Evolutionary conservation across 35 echinoderm and acorn worm species (phyloP).

Genomic region (Hemicentrotus pulcherrimus): DNA sequence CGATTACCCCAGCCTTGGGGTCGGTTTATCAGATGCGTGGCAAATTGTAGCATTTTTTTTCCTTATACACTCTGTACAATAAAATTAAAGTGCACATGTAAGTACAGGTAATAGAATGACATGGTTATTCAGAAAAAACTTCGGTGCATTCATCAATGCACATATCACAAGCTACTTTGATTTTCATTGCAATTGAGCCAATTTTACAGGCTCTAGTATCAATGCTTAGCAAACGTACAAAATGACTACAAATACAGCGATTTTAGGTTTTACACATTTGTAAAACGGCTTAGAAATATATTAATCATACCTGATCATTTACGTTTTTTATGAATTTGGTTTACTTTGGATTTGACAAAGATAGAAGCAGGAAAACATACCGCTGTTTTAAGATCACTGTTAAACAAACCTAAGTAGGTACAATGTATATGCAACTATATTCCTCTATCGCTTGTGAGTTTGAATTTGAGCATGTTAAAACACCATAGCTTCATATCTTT

Average conservation of each 20-base stretch:
- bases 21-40: not conserved
- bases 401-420: not conserved
- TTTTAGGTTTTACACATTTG: not conserved
- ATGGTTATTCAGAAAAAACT: not conserved
- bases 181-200: not conserved
- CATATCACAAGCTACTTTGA: not conserved
- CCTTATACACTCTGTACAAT: not conserved
- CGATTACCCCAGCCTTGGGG: not conserved
- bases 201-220: not conserved
- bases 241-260: not conserved
- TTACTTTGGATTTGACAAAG: not conserved
- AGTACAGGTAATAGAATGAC: not conserved
- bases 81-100: not conserved
- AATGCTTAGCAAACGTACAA: not conserved
- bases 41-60: constrained; percentile 11
- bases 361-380: no score
- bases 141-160: not conserved
- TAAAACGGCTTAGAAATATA: not conserved
- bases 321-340: not conserved
- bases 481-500: not conserved
- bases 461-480: not conserved
- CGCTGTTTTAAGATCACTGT: not conserved
- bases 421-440: not conserved
- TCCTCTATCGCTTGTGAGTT: not conserved
- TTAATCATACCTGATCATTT: not conserved